Evolutionary conservation across 2,888 invertebrate genomes (phyloP).

Genomic region (Meghimatium bilineatum): DNA sequence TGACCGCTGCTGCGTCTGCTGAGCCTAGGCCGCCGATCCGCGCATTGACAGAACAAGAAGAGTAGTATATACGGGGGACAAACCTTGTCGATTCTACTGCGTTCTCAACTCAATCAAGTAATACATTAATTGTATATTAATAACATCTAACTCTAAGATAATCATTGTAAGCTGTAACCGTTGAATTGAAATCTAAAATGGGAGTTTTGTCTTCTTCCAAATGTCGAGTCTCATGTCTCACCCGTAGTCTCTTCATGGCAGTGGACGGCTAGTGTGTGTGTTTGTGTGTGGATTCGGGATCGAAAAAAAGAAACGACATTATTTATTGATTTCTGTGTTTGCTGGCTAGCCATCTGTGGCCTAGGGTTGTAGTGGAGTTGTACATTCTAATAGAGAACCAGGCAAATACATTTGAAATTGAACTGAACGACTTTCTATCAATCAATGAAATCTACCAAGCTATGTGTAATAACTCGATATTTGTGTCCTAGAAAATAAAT

Average conservation of each 20-base stretch:
- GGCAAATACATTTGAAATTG: not conserved
- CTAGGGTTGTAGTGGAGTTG: slow-evolving; percentile 30
- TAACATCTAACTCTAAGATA: not conserved
- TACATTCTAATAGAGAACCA: slow-evolving; percentile 16
- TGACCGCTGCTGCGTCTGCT: slow-evolving; percentile 19
- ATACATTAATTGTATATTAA: not conserved
- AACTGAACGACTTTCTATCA: not conserved
- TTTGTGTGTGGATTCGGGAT: slow-evolving; percentile 25
- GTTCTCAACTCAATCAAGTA: not conserved
- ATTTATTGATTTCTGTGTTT: slow-evolving; percentile 42
- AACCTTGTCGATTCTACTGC: slow-evolving; percentile 12
- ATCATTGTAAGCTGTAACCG: not conserved
- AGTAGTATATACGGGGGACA: not conserved
- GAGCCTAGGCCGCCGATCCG: slow-evolving; percentile 31
- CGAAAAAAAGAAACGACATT: slow-evolving; percentile 21
- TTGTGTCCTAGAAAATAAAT: no score
- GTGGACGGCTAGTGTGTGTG: not conserved
- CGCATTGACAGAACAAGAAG: slow-evolving; percentile 25
- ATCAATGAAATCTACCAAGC: no score
- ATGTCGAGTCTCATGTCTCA: not conserved
- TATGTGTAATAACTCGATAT: no score
- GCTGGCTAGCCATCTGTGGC: slow-evolving; percentile 37
- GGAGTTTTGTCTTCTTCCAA: not conserved
- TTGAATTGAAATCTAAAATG: not conserved
- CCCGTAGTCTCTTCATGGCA: not conserved